Evolutionary conservation across 2,797 vertebrate species (phyloP), one percentile per base, ranked within the genome.

Genomic region (Hirundo rustica): DNA sequence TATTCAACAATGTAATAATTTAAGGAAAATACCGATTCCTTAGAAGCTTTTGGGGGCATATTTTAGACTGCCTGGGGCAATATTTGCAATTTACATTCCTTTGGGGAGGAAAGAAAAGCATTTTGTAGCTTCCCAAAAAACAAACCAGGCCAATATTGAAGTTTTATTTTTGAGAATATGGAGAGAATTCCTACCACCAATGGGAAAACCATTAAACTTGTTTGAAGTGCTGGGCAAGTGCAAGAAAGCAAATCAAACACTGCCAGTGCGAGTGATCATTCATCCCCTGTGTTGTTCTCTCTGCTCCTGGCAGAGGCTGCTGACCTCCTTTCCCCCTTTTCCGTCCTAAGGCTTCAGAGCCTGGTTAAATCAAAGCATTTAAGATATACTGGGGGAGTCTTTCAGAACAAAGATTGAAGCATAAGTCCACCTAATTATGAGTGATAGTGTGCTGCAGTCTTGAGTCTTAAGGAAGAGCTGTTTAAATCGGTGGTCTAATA

Each of bases 1-100:
- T 79, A 57, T 92, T 79, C 92, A 84, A 84, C 55, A 84, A 60
- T 85, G 44, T 50, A 53, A 50, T 86, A 77, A 92, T 76, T 81
- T 71, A 65, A 74, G 64, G 57, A 85, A 91, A 91, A 51, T 53
- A 70, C 88, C 66, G 79, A 57, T 72, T 88, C n/a, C 55, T 62
- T 66, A 88, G 95, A 88, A 44, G 32, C 70, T 84, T 85, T 85
- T 55, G 16, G 70, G 72, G 64, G 25, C 16, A 48, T 93, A 60
- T 75, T 86, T 90, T 82, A 67, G 23, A 57, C 17, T 76, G 40
- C 60, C 32, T 65, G 34, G 50, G 58, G 58, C 60, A 93, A 6
- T 53, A 78, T 53, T 93, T 91, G 19, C 36, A 50, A 88, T 93
- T 86, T 72, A 9, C 18, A 11, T 84, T 90, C 27, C 55, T 70